Evolutionary conservation across 2,797 vertebrate species (phyloP).

Genomic region (Erpetoichthys calabaricus): DNA sequence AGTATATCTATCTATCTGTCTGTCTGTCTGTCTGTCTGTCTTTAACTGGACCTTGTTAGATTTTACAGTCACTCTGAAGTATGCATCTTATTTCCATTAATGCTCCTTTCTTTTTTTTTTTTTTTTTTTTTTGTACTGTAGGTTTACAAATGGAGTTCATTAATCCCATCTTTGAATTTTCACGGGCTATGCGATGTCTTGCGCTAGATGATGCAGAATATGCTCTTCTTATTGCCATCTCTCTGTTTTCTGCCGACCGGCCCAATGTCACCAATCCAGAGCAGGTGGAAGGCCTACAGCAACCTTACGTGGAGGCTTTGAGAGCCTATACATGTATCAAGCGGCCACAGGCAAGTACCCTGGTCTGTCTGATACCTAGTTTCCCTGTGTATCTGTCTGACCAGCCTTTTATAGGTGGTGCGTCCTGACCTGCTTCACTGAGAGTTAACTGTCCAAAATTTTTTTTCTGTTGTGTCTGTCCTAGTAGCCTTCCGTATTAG

Average conservation of each 20-base stretch:
- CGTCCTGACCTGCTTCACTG: too few relatives aligned
- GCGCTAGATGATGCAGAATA: constrained; percentile 40
- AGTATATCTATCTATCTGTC: too few relatives aligned
- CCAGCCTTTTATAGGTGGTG: not conserved
- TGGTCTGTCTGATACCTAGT: not conserved
- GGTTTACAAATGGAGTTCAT: constrained; percentile 45
- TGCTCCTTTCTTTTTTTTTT: not conserved
- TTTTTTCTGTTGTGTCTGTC: too few relatives aligned
- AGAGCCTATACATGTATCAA: constrained; percentile 40
- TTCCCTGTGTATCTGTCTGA: not conserved
- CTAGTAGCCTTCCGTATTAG: too few relatives aligned
- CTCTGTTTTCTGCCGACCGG: constrained; percentile 40
- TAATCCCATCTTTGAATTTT: constrained; percentile 46
- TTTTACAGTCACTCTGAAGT: too few relatives aligned
- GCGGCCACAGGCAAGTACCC: constrained; percentile 38
- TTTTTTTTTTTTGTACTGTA: constrained; percentile 3
- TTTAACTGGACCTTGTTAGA: too few relatives aligned
- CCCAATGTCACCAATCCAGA: constrained; percentile 38
- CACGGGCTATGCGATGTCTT: constrained; percentile 35
- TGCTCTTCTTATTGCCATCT: constrained; percentile 40
- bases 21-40: too few relatives aligned
- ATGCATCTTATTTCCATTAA: not conserved
- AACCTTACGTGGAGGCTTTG: constrained; percentile 39
- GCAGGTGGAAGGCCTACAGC: constrained; percentile 36
- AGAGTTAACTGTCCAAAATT: too few relatives aligned